Evolutionary conservation across 1,140 invertebrate species (phyloP).

Genomic region (Papilio xuthus): DNA sequence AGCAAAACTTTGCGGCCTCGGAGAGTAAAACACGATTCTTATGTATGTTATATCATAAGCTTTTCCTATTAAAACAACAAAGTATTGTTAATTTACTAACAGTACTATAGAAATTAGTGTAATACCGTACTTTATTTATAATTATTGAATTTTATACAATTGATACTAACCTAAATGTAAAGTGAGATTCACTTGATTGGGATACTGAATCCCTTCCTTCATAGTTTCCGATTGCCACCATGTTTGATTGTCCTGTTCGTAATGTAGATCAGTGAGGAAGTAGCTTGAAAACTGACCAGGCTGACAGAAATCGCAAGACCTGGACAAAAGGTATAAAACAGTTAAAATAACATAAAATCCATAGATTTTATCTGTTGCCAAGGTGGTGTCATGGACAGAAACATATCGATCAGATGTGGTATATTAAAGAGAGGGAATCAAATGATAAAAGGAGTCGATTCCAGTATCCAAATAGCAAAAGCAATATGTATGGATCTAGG

Average conservation of each 20-base stretch:
- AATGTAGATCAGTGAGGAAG: constrained; percentile 96
- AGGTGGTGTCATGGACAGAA: background rate
- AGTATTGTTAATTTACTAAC: background rate
- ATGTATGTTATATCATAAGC: constrained; percentile 99
- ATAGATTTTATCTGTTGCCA: background rate
- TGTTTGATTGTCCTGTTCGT: constrained; percentile 93
- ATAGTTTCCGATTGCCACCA: constrained; percentile 99
- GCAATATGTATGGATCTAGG: background rate
- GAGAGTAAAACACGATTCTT: constrained; percentile 95
- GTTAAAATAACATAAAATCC: background rate
- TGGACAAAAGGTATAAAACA: constrained; percentile 36
- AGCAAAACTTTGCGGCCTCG: constrained; percentile 97
- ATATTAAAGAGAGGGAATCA: too few species aligned
- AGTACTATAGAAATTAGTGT: background rate
- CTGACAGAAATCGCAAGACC: constrained; percentile 85
- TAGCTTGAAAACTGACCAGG: constrained; percentile 86
- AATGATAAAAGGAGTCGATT: background rate
- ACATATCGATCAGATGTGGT: background rate
- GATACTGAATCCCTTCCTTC: constrained; percentile 94
- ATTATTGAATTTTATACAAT: background rate
- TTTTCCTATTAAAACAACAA: constrained; percentile 87
- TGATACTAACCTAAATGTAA: constrained; percentile 89
- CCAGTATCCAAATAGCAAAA: background rate
- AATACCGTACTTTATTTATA: too few species aligned
- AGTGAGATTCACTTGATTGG: constrained; percentile 95